phyloP scores from a whole-genome alignment of 2,113 vertebrate genomes.

The Alligator mississippiensis region DNA sequence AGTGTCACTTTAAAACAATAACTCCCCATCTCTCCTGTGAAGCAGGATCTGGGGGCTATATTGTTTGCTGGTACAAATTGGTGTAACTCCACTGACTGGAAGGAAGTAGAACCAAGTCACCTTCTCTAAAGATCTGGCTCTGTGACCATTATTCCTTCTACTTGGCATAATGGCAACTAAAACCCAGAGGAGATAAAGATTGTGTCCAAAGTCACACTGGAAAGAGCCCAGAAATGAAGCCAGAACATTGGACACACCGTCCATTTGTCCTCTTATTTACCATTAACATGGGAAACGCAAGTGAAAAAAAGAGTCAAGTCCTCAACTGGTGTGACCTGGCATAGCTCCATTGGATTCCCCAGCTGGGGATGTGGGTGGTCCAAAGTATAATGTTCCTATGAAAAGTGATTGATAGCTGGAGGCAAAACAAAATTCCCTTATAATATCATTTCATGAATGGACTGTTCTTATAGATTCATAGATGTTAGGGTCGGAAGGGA shows the following conservation, averaged over 20 bases:
- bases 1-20: background rate
- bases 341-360: background rate
- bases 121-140: background rate
- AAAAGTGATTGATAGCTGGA: background rate
- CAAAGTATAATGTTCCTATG: background rate
- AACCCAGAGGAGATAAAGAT: too few species aligned
- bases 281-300: rapidly evolving
- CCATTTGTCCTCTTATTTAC: background rate
- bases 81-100: background rate
- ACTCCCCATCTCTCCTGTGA: background rate
- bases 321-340: background rate
- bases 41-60: background rate
- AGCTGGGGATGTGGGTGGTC: background rate
- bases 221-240: background rate
- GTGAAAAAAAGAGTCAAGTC: background rate
- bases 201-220: background rate
- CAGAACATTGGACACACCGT: background rate
- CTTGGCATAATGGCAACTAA: too few species aligned
- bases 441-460: background rate
- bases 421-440: background rate
- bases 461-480: too few species aligned
- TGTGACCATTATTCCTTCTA: too few species aligned
- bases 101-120: background rate
- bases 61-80: background rate
- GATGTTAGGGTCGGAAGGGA: too few species aligned